These are phyloP conservation scores for Aspidiotus destructor DNA, from an alignment of 2,888 invertebrate genomes.

Conservation along the genomic window DNA sequence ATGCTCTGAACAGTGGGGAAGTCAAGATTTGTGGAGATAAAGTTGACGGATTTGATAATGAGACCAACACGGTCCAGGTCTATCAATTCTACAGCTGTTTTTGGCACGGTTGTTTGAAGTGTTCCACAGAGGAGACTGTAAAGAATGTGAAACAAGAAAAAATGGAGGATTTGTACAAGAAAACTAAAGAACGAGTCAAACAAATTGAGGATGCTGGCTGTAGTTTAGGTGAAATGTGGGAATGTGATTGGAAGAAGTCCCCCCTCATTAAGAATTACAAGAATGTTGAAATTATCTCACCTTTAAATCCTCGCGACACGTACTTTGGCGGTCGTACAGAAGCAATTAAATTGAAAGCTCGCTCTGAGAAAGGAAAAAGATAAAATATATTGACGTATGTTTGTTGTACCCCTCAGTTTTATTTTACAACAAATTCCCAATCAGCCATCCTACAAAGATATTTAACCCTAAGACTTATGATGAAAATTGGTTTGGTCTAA, in stretches of 20 bases:
- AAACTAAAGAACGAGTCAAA: slow-evolving; percentile 31
- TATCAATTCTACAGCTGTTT: slow-evolving; percentile 26
- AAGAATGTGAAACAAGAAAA: slow-evolving; percentile 18
- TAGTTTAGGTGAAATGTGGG: slow-evolving; percentile 35
- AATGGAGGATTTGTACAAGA: slow-evolving; percentile 29
- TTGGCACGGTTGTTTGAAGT: slow-evolving; percentile 24
- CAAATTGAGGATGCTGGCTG: slow-evolving; percentile 22
- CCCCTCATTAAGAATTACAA: slow-evolving; percentile 1
- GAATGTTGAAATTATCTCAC: slow-evolving; percentile 20
- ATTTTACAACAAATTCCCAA: not conserved
- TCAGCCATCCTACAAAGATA: not conserved
- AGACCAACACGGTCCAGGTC: slow-evolving; percentile 21
- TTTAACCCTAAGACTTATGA: not conserved
- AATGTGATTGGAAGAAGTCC: slow-evolving; percentile 33
- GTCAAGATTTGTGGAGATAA: slow-evolving; percentile 9
- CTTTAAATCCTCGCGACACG: slow-evolving; percentile 35
- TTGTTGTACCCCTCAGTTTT: not conserved
- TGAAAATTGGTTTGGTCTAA: not conserved
- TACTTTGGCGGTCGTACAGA: slow-evolving; percentile 37
- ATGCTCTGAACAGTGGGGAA: slow-evolving; percentile 6
- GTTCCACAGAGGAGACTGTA: slow-evolving; percentile 13
- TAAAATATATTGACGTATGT: slow-evolving; percentile 24
- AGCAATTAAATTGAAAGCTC: slow-evolving; percentile 34
- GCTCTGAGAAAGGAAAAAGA: not conserved
- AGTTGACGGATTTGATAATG: slow-evolving; percentile 23